Percentiles rank a stretch among this genome's conserved stretches.
These are phyloP conservation scores for Leiothrix lutea DNA, from an alignment of 2,113 vertebrate species.

Conservation along the genomic window DNA sequence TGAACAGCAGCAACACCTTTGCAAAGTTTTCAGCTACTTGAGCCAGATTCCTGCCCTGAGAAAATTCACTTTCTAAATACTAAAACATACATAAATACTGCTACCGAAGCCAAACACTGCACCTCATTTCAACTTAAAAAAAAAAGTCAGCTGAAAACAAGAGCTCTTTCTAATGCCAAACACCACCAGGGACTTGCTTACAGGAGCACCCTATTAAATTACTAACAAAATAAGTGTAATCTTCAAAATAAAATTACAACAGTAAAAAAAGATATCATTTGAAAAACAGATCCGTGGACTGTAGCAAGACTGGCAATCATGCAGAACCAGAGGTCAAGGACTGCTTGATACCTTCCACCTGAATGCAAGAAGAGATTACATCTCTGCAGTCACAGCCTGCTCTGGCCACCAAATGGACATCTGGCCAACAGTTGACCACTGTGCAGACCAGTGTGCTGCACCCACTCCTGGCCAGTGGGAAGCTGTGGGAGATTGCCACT, in stretches of 20 bases:
- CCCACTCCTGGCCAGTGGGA: neutral
- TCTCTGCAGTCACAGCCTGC: neutral
- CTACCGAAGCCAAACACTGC: neutral
- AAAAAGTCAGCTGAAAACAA: neutral
- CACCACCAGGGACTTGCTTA: neutral
- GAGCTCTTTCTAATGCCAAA: neutral
- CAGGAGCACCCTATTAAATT: neutral
- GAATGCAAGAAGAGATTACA: neutral
- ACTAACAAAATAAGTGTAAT: neutral
- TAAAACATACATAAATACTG: neutral
- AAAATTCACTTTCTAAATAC: neutral
- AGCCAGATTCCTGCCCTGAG: neutral
- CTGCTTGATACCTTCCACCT: neutral
- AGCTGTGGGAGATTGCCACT: neutral
- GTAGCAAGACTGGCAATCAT: neutral
- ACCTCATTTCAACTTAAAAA: neutral
- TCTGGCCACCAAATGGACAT: neutral
- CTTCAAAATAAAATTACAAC: neutral
- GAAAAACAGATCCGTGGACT: neutral
- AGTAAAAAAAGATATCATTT: neutral
- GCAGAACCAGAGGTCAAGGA: neutral
- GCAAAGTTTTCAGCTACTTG: neutral
- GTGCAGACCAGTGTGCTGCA: neutral
- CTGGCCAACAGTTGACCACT: neutral
- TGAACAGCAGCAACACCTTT: neutral